Evolutionary conservation across 2,113 vertebrate genomes (phyloP).

Genomic region (Cariama cristata): DNA sequence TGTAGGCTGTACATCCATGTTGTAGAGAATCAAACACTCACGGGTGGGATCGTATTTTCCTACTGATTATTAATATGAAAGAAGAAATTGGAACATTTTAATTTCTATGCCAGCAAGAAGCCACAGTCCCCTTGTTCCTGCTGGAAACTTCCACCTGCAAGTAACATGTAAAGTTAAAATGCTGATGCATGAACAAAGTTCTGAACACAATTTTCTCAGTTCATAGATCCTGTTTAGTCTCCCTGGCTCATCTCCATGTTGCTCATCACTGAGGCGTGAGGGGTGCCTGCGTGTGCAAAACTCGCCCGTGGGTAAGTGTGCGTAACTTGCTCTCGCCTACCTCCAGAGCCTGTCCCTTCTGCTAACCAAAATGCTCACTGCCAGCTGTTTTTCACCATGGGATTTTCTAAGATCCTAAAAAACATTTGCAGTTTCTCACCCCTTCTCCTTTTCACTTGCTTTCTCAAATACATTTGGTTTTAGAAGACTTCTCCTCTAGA

Average conservation of each 20-base stretch:
- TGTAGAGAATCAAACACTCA: rapidly evolving
- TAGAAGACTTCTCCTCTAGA: neutral
- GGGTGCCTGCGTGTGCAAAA: neutral
- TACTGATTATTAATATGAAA: neutral
- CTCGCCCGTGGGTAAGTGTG: neutral
- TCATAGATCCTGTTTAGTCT: neutral
- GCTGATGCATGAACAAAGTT: neutral
- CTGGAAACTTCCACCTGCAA: neutral
- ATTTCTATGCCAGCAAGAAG: neutral
- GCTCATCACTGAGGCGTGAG: neutral
- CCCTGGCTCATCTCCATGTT: neutral
- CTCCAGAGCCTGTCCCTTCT: neutral
- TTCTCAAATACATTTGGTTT: neutral
- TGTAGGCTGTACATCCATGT: neutral
- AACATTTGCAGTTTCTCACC: neutral
- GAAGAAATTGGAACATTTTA: neutral
- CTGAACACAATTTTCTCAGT: neutral
- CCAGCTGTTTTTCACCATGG: neutral
- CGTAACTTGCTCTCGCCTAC: neutral
- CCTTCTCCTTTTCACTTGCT: neutral
- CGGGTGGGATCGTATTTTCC: neutral
- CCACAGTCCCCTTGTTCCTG: neutral
- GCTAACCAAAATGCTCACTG: neutral
- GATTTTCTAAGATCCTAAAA: neutral
- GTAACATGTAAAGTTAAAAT: neutral